Base-by-base conservation (phyloP, 2,888 invertebrate genomes). In the Anarsia innoxiella region DNA sequence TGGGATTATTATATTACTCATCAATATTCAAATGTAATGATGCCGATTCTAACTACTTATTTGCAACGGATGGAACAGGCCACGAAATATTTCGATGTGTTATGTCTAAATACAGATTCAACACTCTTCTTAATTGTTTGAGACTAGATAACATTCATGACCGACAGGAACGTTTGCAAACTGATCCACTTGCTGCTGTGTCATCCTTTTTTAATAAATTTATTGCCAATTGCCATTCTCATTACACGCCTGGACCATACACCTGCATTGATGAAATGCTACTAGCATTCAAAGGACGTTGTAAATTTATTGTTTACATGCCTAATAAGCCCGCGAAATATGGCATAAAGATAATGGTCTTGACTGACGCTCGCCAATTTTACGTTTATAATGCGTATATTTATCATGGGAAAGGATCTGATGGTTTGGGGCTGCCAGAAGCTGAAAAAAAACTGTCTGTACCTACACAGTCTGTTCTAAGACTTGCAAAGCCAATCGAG, bases 241-340 rank as follows among this genome's bases (percentile, higher is more conserved):
- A 35, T 10, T 54, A 48, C 32, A 40, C 28, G 19, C 36, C 42
- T 9, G 42, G 51, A 12, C 37, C 37, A n/a, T 38, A 44, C 28
- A 32, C 36, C 1, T 42, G 41, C 12, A 40, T 49, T 23, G 49
- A 51, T 36, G 50, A 51, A 23, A 56, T 51, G 49, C 23, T 56
- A 8, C 33, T 51, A 5, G 33, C 47, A 2, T 53, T 48, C 23
- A 32, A 45, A 43, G 49, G 49, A n/a, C 23, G 46, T 3, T 44
- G 41, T 12, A 38, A 38, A 30, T 48, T 48, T 5, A 30, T 25
- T 2, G 41, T 44, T 6, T 51, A 48, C 31, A 49, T 51, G 44
- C 40, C 48, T 5, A 34, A 38, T 6, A 41, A 41, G 31, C 41
- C 41, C 14, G 37, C 37, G 8, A 41, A 41, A 27, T 41, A 38